A percentile compares a stretch with the other conserved stretches of the same genome.
These are phyloP conservation scores for Acanthochromis polyacanthus DNA, from an alignment of 2,113 vertebrate genomes.

Conservation along the genomic window DNA sequence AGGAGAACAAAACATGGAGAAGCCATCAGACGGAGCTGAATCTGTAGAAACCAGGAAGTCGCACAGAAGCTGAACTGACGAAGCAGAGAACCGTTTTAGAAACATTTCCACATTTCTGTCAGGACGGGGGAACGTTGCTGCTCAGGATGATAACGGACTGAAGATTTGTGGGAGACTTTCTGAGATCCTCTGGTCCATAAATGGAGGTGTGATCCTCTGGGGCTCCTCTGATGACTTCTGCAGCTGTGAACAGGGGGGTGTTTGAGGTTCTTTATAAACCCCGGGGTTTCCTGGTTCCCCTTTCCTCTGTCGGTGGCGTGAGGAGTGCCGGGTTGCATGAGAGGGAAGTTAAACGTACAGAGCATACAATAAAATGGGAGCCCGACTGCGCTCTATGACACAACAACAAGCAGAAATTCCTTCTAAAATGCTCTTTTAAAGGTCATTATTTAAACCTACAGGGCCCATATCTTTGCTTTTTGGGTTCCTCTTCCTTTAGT, in stretches of 20 bases:
- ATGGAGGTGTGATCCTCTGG: conserved; percentile 46
- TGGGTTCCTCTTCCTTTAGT: too few species aligned
- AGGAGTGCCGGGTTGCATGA: conserved; percentile 8
- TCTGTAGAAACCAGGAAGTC: conserved; percentile 4
- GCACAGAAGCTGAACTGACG: conserved; percentile 15
- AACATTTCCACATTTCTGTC: conserved; percentile 19
- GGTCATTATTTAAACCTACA: not conserved
- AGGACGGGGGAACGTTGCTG: not conserved
- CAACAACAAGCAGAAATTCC: not conserved
- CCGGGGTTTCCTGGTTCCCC: conserved; percentile 1
- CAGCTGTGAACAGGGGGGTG: too few species aligned
- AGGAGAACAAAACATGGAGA: conserved; percentile 56
- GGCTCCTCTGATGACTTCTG: conserved; percentile 58
- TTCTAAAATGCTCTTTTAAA: not conserved
- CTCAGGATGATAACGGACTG: conserved; percentile 3
- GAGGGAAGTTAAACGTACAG: conserved; percentile 16
- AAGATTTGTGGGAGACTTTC: conserved; percentile 17
- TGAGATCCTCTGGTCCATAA: conserved; percentile 14
- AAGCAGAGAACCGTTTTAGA: not conserved
- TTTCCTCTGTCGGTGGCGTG: conserved; percentile 12
- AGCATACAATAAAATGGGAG: not conserved
- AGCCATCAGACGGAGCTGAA: conserved; percentile 34
- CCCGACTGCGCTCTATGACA: too few species aligned
- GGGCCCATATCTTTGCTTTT: too few species aligned
- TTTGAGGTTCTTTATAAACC: too few species aligned